These are phyloP conservation scores for Lamprologus ornatipinnis DNA, from an alignment of 2,113 vertebrate species.

Conservation along the genomic window DNA sequence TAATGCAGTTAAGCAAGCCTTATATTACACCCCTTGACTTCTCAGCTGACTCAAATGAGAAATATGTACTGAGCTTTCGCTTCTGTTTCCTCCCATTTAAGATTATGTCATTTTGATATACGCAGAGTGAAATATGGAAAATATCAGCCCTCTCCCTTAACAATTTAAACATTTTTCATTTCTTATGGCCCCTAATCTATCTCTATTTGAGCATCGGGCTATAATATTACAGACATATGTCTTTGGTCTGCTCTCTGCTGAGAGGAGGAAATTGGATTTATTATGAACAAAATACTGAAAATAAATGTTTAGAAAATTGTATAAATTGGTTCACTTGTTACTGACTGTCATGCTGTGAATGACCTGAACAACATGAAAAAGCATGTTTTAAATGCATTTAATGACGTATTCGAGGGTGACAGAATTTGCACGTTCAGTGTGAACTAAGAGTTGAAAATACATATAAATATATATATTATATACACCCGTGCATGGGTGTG, in stretches of 20 bases:
- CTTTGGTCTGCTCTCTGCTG: constrained; percentile 61
- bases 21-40: constrained; percentile 32
- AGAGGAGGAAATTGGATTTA: constrained; percentile 58
- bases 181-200: constrained; percentile 52
- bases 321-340: constrained; percentile 51
- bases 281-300: constrained; percentile 31
- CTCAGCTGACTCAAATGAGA: constrained; percentile 58
- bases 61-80: constrained; percentile 43
- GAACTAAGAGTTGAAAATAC: not conserved
- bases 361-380: not conserved
- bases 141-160: constrained; percentile 43
- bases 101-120: constrained; percentile 66
- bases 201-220: constrained; percentile 65
- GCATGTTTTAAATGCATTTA: not conserved
- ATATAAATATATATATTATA: not conserved
- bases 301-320: constrained; percentile 46
- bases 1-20: constrained; percentile 39
- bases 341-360: constrained; percentile 7
- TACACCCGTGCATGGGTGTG: not conserved
- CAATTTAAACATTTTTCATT: constrained; percentile 60
- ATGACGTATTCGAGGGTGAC: not conserved
- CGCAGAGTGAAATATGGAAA: constrained; percentile 57
- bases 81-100: constrained; percentile 66
- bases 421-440: not conserved
- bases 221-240: constrained; percentile 70